Conservation (phyloP, 2,888 invertebrate genomes). For the Gryllus longicercus region DNA sequence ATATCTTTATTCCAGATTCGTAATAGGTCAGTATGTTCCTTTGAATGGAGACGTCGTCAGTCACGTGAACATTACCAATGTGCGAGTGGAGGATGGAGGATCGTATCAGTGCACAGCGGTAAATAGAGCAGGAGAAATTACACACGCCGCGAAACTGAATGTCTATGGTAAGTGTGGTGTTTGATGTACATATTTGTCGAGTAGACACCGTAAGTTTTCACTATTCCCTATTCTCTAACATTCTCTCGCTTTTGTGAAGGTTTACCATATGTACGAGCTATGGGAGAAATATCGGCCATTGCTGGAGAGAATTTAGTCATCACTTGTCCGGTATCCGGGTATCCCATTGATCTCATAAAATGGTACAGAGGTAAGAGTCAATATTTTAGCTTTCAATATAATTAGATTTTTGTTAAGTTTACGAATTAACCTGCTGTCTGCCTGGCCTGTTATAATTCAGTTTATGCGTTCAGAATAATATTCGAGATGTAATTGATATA, state of each 20-base stretch:
- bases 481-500: no score
- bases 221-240: no score
- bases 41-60: slow-evolving; percentile 43
- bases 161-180: slow-evolving; percentile 40
- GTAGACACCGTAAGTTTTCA: no score
- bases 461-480: no score
- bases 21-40: no score
- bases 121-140: slow-evolving; percentile 41
- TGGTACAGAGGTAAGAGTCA: slow-evolving; percentile 40
- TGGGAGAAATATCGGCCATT: slow-evolving; percentile 41
- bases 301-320: slow-evolving; percentile 40
- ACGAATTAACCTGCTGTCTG: no score
- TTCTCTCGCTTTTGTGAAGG: slow-evolving; percentile 27
- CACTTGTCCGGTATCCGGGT: slow-evolving; percentile 42
- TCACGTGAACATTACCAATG: slow-evolving; percentile 43
- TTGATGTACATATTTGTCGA: no score
- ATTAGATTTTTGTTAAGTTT: no score
- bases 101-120: slow-evolving; percentile 42
- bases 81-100: slow-evolving; percentile 43
- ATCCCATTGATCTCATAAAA: slow-evolving; percentile 40
- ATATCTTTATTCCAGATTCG: no score
- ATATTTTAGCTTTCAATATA: no score
- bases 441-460: no score
- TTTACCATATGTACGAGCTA: slow-evolving; percentile 38
- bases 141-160: slow-evolving; percentile 43